Evolutionary conservation across 53 echinoderm and acorn worm genomes (phyloP).

Genomic region (Actinopyga echinites): DNA sequence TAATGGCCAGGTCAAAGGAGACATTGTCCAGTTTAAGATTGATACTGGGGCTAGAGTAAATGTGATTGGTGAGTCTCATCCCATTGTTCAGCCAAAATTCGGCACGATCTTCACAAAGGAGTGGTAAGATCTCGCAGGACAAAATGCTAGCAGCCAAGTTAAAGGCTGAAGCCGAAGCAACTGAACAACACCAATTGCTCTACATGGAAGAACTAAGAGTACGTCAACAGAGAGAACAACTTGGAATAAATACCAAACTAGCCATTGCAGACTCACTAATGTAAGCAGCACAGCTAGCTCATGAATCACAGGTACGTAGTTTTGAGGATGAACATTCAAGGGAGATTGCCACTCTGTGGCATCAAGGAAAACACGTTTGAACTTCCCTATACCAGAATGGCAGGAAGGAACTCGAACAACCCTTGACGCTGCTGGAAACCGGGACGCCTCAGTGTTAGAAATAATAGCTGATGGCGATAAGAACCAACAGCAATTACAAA

Average conservation of each 20-base stretch:
- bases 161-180: too few species aligned
- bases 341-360: not conserved
- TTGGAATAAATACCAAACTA: not conserved
- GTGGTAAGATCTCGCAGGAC: too few species aligned
- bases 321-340: too few species aligned
- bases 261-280: not conserved
- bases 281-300: not conserved
- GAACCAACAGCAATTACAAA: constrained; percentile 15
- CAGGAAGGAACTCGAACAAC: not conserved
- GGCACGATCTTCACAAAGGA: too few species aligned
- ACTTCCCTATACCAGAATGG: not conserved
- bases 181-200: not conserved
- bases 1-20: too few species aligned
- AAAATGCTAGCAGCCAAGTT: too few species aligned
- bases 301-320: not conserved
- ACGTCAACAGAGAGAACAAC: not conserved
- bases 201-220: not conserved
- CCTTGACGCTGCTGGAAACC: not conserved
- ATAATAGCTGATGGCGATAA: not conserved
- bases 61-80: too few species aligned
- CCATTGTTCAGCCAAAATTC: too few species aligned
- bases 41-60: too few species aligned
- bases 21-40: too few species aligned
- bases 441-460: not conserved
- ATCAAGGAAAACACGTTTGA: not conserved